Base-by-base conservation (phyloP, 2,888 invertebrate species). In the Patella depressa region DNA sequence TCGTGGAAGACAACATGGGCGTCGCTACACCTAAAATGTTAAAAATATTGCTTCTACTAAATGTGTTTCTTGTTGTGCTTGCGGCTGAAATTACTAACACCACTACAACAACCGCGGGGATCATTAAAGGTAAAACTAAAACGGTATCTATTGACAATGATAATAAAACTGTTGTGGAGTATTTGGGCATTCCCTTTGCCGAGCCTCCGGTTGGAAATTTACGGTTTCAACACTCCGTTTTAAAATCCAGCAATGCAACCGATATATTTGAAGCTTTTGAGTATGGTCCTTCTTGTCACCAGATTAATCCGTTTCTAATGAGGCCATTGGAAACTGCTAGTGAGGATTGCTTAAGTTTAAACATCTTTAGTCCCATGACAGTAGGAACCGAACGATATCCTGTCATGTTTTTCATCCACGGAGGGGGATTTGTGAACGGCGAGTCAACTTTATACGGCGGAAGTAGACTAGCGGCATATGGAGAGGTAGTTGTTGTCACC, bases 271-370 rank as follows among this genome's bases (percentile, higher is more conserved):
- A 97, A 91, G 94, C 97, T 55, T 96, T 96, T 17, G 93, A 94
- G 88, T 94, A 94, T 90, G 96, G 97, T 81, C 96, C 96, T 91
- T 94, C 96, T 82, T 98, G 98, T 93, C 95, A 95, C 88, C 97
- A 74, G 17, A 14, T 12, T 53, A 12, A 45, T 45, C 45, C n/a
- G n/a, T 24, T n/a, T 29, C 14, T 14, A 19, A n/a, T 17, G 14
- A 53, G 69, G 1, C 2, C 19, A 11, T 14, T 19, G 2, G 29
- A n/a, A 11, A 72, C 80, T 17, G 75, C 78, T 14, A 82, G 69
- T 7, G 87, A 87, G 70, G 87, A 86, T 78, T 87, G 86, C 73
- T 79, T 87, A 5, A 80, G 81, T 9, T 73, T 87, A n/a, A 87
- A 87, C 75, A 78, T 87, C 14, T 87, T 83, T 78, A 79, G 79